Conservation (phyloP, 1,140 invertebrate genomes). For the Pristionchus pacificus region DNA sequence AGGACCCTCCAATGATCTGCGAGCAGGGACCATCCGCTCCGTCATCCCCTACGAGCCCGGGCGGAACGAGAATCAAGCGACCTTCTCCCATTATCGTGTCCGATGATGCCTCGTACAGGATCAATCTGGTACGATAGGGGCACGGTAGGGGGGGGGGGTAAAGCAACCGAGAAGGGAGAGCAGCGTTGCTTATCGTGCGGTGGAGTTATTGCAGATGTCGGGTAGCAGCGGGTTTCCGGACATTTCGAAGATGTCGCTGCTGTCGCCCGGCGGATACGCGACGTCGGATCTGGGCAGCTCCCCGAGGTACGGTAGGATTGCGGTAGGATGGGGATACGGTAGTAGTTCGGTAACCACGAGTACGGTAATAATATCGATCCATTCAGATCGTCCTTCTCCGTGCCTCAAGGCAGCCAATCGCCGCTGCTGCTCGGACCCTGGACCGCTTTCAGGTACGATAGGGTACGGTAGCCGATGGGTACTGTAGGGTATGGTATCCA, state of each 20-base stretch:
- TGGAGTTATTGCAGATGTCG: constrained; percentile 43
- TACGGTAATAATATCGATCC: too few species aligned
- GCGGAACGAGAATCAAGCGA: constrained; percentile 77
- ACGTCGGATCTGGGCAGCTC: constrained; percentile 50
- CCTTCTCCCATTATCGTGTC: constrained; percentile 69
- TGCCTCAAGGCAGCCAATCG: constrained; percentile 9
- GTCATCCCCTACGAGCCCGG: constrained; percentile 89
- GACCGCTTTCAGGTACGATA: constrained; percentile 45
- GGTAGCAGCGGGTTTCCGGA: constrained; percentile 43
- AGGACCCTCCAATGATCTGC: constrained; percentile 80
- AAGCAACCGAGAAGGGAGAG: background rate
- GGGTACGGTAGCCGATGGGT: background rate
- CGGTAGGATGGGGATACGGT: background rate
- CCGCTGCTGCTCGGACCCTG: constrained; percentile 39
- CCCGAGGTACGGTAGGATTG: constrained; percentile 43
- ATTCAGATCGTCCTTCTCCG: constrained; percentile 11
- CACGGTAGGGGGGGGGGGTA: background rate
- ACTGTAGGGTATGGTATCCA: constrained; percentile 4
- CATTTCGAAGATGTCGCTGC: constrained; percentile 43
- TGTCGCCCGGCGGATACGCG: constrained; percentile 46
- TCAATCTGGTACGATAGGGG: constrained; percentile 59
- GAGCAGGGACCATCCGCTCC: constrained; percentile 92
- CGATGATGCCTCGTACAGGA: constrained; percentile 69
- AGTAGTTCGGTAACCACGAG: too few species aligned
- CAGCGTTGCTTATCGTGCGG: too few species aligned